These are phyloP conservation scores for Pyrgus malvae DNA, from an alignment of 2,888 invertebrate genomes.

Conservation along the genomic window DNA sequence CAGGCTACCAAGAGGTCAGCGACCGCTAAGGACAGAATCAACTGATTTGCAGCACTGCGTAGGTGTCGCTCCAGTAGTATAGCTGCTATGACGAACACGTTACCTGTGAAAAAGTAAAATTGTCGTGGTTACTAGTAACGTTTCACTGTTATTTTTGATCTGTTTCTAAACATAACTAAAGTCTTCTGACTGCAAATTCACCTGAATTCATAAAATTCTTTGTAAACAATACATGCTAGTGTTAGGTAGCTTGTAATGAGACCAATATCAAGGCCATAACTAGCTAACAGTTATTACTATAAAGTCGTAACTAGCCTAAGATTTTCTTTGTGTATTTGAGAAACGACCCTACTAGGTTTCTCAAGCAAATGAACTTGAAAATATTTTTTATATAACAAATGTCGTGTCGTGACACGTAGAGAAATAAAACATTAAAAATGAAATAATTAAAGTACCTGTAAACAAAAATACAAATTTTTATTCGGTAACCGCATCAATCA, in stretches of 20 bases:
- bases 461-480: no score
- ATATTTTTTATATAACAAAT: no score
- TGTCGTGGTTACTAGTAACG: background rate
- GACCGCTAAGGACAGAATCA: constrained; percentile 94
- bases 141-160: background rate
- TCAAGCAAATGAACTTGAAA: no score
- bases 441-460: no score
- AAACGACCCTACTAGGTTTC: no score
- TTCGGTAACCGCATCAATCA: no score
- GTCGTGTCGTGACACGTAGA: no score
- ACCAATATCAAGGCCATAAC: background rate
- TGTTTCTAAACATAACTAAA: background rate
- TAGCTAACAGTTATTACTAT: no score
- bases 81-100: constrained; percentile 96
- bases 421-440: no score
- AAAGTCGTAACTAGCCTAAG: no score
- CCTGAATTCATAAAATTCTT: background rate
- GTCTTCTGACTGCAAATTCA: background rate
- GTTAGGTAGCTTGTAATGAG: background rate
- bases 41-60: constrained; percentile 94
- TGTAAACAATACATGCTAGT: background rate
- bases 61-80: constrained; percentile 93
- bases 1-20: constrained; percentile 95
- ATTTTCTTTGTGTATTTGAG: no score
- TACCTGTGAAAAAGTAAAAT: constrained; percentile 82